Evolutionary conservation across 2,888 invertebrate species (phyloP).

Genomic region (Epinotia demarniana): DNA sequence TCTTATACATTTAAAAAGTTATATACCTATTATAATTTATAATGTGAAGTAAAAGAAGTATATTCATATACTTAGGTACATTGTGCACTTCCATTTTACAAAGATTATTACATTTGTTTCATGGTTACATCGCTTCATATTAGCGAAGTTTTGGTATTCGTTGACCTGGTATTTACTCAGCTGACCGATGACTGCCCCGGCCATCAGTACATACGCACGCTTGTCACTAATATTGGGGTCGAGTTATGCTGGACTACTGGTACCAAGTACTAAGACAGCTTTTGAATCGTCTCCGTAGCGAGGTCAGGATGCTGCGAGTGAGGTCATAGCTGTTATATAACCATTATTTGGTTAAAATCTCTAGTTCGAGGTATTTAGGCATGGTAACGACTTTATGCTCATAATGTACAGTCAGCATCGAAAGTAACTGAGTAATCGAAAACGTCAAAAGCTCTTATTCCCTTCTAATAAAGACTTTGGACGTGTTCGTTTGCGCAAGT

Average conservation of each 20-base stretch:
- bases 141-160: conserved; percentile 6
- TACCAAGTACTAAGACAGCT: background rate
- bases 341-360: conserved; percentile 27
- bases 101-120: too few relatives aligned
- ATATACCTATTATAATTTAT: too few relatives aligned
- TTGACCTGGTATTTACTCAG: background rate
- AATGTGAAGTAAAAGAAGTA: too few relatives aligned
- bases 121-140: background rate
- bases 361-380: background rate
- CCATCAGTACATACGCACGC: too few relatives aligned
- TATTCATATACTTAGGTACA: too few relatives aligned
- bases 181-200: too few relatives aligned
- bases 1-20: too few relatives aligned
- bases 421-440: too few relatives aligned
- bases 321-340: conserved; percentile 32
- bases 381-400: background rate
- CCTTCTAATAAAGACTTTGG: too few relatives aligned
- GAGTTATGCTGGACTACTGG: background rate
- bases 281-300: background rate
- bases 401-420: background rate
- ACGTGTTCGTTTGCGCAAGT: too few relatives aligned
- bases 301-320: conserved; percentile 29
- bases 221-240: background rate
- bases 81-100: too few relatives aligned
- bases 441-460: too few relatives aligned